Evolutionary conservation across 2,888 invertebrate genomes (phyloP).

Genomic region (Agrotis segetum): DNA sequence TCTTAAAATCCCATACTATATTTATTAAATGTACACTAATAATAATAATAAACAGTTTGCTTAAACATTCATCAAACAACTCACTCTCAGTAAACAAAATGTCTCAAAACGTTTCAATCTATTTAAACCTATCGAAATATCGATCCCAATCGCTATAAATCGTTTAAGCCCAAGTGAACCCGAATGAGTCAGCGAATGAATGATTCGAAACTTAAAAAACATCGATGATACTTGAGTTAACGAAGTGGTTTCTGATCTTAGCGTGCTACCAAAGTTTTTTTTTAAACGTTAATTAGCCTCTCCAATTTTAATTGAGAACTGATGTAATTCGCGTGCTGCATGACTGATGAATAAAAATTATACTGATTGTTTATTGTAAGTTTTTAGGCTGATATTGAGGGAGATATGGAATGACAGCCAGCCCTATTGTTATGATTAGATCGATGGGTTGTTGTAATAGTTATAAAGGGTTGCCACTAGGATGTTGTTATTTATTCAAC

Average conservation of each 20-base stretch:
- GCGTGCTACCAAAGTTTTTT: conserved; percentile 45
- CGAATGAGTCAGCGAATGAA: conserved; percentile 43
- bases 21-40: too few relatives aligned
- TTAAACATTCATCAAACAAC: too few relatives aligned
- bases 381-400: conserved; percentile 51
- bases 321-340: conserved; percentile 55
- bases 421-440: conserved; percentile 65
- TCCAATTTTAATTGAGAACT: conserved; percentile 48
- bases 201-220: conserved; percentile 30
- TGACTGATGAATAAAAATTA: conserved; percentile 48
- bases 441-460: conserved; percentile 65
- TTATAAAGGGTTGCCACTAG: conserved; percentile 52
- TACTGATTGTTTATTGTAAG: conserved; percentile 42
- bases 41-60: too few relatives aligned
- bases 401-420: conserved; percentile 48
- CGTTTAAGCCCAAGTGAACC: conserved; percentile 17
- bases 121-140: background rate
- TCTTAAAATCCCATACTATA: too few relatives aligned
- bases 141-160: conserved; percentile 3
- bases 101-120: background rate
- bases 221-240: conserved; percentile 37
- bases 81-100: background rate
- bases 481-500: background rate
- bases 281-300: conserved; percentile 49
- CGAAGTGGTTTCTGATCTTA: conserved; percentile 53